Evolutionary conservation across 2,888 invertebrate species (phyloP), one percentile per base, ranked within the genome.

Genomic region (Philaethria dido): DNA sequence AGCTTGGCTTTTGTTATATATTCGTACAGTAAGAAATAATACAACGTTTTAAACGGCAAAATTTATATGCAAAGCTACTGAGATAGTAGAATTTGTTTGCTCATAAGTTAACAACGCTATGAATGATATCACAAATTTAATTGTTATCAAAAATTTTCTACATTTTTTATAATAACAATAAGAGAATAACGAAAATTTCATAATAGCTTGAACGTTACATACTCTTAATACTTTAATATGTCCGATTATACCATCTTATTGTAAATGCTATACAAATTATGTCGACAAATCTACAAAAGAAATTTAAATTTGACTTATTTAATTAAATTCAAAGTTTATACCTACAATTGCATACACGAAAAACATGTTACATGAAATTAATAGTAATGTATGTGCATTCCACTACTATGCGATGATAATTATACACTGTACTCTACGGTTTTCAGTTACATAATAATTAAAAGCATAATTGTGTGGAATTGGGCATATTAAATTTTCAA

Each of bases 1-100:
- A 81, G 83, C 82, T 84, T 83, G 74, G 68, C 62, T 64, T 29
- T 48, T 64, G 29, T 44, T 47, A 13, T n/a, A 54, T 11, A 9
- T 52, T 8, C 18, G 18, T 18, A 42, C 11, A 16, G 5, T 9
- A 14, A 20, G 9, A 29, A 29, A 50, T 39, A 50, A 44, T 45
- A n/a, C 44, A 25, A 47, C 20, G 18, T 22, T 52, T 29, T 18
- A 8, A 57, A 57, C 45, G 33, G 16, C 14, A 60, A 60, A 45
- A 45, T 29, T 45, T 59, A 33, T 50, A 60, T 39, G 66, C 62
- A 57, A 72, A 69, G 69, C 64, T 70, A 71, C 69, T 70, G 62
- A 71, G 64, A 60, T 60, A 45, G 67, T 72, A 69, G 64, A 69
- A 57, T 66, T 64, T 66, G 45, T 59, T 62, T 59, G 66, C 60